Conservation (phyloP, 2,113 vertebrate genomes). For the Clarias magur region DNA sequence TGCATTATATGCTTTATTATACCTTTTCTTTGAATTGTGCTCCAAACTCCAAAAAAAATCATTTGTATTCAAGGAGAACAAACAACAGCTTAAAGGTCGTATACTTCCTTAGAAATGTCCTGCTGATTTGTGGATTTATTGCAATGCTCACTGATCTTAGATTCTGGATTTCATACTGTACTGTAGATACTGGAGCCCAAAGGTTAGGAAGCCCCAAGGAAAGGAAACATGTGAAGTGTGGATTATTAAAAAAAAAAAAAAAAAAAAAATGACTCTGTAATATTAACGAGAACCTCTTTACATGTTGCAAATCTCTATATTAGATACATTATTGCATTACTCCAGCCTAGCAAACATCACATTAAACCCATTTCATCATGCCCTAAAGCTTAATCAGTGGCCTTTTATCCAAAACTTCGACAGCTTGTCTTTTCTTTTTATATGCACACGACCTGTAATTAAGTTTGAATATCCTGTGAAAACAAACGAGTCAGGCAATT, state of each 20-base stretch:
- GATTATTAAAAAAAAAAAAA: neutral
- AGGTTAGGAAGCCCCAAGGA: neutral
- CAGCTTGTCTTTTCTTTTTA: neutral
- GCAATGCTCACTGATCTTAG: neutral
- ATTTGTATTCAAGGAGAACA: too few species aligned
- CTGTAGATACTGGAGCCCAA: neutral
- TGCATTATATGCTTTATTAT: too few species aligned
- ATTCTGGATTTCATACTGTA: neutral
- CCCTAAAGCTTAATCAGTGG: neutral
- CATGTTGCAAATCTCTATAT: neutral
- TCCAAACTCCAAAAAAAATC: too few species aligned
- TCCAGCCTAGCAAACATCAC: neutral
- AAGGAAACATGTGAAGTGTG: neutral
- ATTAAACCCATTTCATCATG: neutral
- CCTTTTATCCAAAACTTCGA: neutral
- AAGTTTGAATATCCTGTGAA: neutral
- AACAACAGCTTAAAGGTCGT: too few species aligned
- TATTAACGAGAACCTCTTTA: neutral
- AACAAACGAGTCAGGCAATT: neutral
- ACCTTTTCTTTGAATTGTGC: too few species aligned
- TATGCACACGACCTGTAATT: neutral
- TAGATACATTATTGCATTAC: neutral
- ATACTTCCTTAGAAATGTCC: too few species aligned
- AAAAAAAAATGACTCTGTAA: neutral
- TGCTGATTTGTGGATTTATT: neutral